Evolutionary conservation across 2,797 vertebrate genomes (phyloP).

Genomic region (Gadopsis marmoratus): DNA sequence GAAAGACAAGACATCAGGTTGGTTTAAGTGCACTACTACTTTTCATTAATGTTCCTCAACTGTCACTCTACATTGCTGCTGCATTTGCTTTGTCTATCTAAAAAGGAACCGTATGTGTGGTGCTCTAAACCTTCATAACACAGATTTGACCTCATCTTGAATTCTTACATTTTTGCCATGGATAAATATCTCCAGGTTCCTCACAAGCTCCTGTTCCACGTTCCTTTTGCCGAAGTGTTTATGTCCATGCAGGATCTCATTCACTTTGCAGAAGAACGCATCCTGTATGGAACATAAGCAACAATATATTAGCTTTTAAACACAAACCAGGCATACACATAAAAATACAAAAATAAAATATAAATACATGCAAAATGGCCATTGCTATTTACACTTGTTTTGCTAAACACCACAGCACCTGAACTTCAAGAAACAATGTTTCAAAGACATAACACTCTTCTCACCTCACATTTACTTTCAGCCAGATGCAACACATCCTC

Average conservation of each 20-base stretch:
- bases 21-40: background rate
- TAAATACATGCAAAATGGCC: background rate
- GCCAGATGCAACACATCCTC: constrained; percentile 23
- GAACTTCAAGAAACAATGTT: background rate
- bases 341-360: no score
- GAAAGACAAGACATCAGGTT: constrained; percentile 26
- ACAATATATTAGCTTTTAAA: background rate
- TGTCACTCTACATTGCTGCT: background rate
- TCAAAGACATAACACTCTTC: background rate
- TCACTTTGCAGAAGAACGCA: constrained; percentile 75
- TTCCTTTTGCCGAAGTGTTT: accelerated
- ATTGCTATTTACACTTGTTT: background rate
- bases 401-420: background rate
- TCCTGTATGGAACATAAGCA: constrained; percentile 47
- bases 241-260: background rate
- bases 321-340: background rate
- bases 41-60: background rate
- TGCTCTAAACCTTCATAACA: background rate
- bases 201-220: background rate
- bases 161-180: background rate
- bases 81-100: background rate
- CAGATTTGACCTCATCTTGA: background rate
- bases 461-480: constrained; percentile 58
- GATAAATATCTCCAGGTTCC: background rate
- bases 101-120: background rate